Evolutionary conservation across 2,113 vertebrate genomes (phyloP).

Genomic region (Mormoops blainvillei): DNA sequence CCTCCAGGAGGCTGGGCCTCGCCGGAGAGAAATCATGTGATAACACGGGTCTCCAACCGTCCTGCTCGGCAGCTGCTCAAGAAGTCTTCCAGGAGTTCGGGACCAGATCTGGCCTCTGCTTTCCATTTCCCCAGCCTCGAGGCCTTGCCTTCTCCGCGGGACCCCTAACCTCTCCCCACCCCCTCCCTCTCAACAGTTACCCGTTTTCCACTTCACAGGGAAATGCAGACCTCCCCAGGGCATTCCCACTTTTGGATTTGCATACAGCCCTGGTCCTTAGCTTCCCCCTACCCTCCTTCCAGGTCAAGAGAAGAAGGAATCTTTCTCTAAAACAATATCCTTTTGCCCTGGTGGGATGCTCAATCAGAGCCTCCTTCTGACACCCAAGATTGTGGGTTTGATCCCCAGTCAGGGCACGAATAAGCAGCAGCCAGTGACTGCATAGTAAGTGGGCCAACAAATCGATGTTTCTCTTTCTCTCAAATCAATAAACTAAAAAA

Average conservation of each 20-base stretch:
- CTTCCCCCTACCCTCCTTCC: background rate
- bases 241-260: background rate
- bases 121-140: background rate
- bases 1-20: background rate
- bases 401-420: background rate
- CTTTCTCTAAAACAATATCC: background rate
- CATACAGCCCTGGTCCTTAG: background rate
- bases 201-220: background rate
- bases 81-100: background rate
- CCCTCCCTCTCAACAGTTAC: background rate
- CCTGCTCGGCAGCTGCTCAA: background rate
- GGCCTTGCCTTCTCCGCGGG: background rate
- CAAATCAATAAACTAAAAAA: too few species aligned
- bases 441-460: too few species aligned
- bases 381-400: background rate
- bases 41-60: background rate
- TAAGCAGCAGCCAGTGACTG: too few species aligned
- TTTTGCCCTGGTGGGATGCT: background rate
- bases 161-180: too few species aligned
- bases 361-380: background rate
- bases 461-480: too few species aligned
- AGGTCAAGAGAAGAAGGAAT: background rate
- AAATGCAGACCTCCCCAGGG: background rate
- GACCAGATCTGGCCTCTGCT: rapidly evolving
- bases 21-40: background rate